Base-by-base conservation (phyloP, 1,140 invertebrate genomes). In the Solen grandis region DNA sequence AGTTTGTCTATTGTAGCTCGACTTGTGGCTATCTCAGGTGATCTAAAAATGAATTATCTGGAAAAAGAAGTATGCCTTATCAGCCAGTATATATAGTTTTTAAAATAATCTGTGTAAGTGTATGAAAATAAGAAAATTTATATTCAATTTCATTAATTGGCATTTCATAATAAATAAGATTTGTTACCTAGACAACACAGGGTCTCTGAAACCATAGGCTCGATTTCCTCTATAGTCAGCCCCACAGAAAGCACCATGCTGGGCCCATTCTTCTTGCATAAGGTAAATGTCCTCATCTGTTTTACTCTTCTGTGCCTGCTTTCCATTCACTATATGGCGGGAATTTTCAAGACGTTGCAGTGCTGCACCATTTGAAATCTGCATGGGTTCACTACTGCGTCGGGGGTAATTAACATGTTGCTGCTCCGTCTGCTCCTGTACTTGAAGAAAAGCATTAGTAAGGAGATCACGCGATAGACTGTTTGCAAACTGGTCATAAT, bases 401-500 rank as follows among this genome's bases (percentile, higher is more conserved):
- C 77, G 66, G 1, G 68, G 77, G 52, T 80, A 80, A 13, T 33
- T 31, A 16, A 80, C 68, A 35, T 35, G 57, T 33, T n/a, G n/a
- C 16, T 60, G 25, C 3, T 72, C 68, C 35, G 33, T 62, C n/a
- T 80, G 68, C 25, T 73, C 77, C 41, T 80, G 77, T 19, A 72
- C 77, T 19, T 60, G 68, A 14, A 80, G 59, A 25, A 80, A 80
- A n/a, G 77, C 77, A 72, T 80, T 80, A 19, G 77, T 80, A 35
- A 80, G 60, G 16, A 80, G 35, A 65, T 80, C 77, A 5, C 77
- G 55, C 1, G 77, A 80, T 31, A 80, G 68, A 65, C 57, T 65
- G 57, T 80, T 80, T 19, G 69, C 68, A 72, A 72, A 80, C 31
- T 80, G 77, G 38, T 80, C 77, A 35, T 72, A 73, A 52, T 80